phyloP scores from a whole-genome alignment of 92 coral and sea anemone genomes.

The Palythoa caribaeorum region DNA sequence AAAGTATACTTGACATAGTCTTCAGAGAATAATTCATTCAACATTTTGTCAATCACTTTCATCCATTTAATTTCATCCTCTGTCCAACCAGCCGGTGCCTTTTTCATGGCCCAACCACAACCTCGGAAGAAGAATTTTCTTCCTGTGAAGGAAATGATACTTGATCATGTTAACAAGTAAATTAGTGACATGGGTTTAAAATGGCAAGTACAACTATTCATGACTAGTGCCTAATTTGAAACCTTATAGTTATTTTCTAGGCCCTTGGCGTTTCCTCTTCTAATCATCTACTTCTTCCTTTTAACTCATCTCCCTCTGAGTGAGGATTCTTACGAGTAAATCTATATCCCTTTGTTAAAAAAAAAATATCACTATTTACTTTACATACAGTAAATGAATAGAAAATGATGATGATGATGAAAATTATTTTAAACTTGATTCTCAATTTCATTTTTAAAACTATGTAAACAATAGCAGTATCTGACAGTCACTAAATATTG shows the following conservation, averaged over 20 bases:
- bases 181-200: neutral
- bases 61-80: conserved; percentile 19
- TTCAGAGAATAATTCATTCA: conserved; percentile 3
- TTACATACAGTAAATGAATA: neutral
- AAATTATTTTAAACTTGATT: neutral
- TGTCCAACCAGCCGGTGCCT: conserved; percentile 13
- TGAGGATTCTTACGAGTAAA: no score
- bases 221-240: neutral
- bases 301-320: neutral
- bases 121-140: conserved; percentile 18
- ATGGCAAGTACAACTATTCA: neutral
- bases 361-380: neutral
- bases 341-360: neutral
- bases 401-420: neutral
- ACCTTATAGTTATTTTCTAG: neutral
- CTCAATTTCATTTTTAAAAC: neutral
- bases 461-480: neutral
- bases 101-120: conserved; percentile 37
- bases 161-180: neutral
- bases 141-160: conserved; percentile 2
- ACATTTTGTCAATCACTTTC: conserved; percentile 16
- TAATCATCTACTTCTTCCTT: neutral
- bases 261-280: neutral
- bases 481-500: neutral
- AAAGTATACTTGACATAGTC: neutral